A percentile compares a stretch with the other conserved stretches of the same genome.
Evolutionary conservation across 2,888 invertebrate genomes (phyloP).

Genomic region (Eledone cirrhosa): DNA sequence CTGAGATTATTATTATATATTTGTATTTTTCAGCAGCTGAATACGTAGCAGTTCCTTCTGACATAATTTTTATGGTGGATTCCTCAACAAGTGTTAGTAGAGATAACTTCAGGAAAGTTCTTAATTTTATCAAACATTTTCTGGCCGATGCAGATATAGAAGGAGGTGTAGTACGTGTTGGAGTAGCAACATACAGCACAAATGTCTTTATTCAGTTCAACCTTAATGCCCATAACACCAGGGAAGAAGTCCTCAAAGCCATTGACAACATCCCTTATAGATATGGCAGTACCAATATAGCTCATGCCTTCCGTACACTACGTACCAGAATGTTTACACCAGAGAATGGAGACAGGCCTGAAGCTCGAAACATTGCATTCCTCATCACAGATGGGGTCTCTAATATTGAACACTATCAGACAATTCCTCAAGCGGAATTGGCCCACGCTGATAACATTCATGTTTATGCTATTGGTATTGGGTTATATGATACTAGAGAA

Average conservation of each 20-base stretch:
- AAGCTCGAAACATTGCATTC: slow-evolving; percentile 53
- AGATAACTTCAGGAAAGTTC: slow-evolving; percentile 48
- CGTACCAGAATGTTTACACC: slow-evolving; percentile 50
- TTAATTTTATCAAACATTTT: slow-evolving; percentile 46
- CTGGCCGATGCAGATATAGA: slow-evolving; percentile 48
- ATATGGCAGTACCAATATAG: slow-evolving; percentile 60
- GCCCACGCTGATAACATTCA: slow-evolving; percentile 45
- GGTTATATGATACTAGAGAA: slow-evolving; percentile 51
- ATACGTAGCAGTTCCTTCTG: slow-evolving; percentile 55
- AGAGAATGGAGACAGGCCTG: slow-evolving; percentile 51
- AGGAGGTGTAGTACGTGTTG: slow-evolving; percentile 52
- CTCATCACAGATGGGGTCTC: slow-evolving; percentile 62
- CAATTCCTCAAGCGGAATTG: slow-evolving; percentile 49
- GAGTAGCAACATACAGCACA: slow-evolving; percentile 53
- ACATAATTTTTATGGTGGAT: slow-evolving; percentile 57
- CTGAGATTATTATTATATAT: no score
- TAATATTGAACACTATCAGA: slow-evolving; percentile 55
- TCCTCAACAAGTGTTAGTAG: slow-evolving; percentile 56
- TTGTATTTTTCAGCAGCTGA: slow-evolving; percentile 66
- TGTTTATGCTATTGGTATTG: slow-evolving; percentile 53
- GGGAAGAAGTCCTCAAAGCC: slow-evolving; percentile 45
- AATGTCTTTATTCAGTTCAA: slow-evolving; percentile 49
- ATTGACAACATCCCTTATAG: slow-evolving; percentile 45
- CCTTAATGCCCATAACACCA: slow-evolving; percentile 44
- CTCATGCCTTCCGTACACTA: slow-evolving; percentile 52